Percentiles rank a stretch among this genome's conserved stretches.
Conservation (phyloP, 1,140 invertebrate species). For the Aethina tumida region DNA sequence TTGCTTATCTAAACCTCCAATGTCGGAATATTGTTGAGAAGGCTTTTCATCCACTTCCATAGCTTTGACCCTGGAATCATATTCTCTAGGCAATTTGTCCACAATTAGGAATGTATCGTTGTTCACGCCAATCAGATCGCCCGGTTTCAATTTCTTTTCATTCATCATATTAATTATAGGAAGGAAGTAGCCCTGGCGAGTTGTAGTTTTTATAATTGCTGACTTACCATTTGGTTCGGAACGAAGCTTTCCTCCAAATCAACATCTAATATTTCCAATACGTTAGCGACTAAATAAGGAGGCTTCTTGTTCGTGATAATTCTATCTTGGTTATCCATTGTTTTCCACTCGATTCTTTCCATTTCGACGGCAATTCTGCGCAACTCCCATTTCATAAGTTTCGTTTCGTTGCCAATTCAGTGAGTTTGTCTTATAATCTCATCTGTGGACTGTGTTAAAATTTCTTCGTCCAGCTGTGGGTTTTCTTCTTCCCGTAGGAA, state of each 20-base stretch:
- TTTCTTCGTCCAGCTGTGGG: no score
- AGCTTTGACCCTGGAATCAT: constrained; percentile 98
- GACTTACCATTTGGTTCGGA: constrained; percentile 97
- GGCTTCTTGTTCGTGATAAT: constrained; percentile 99
- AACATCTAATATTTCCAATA: constrained; percentile 96
- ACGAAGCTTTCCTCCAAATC: no score
- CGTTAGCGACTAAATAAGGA: constrained; percentile 97
- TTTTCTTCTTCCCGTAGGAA: no score
- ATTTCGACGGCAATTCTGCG: no score
- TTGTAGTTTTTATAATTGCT: constrained; percentile 98
- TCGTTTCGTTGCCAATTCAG: no score
- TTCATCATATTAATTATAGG: constrained; percentile 98
- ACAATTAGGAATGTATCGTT: constrained; percentile 98
- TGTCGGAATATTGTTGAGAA: constrained; percentile 95
- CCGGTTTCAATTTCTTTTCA: constrained; percentile 91
- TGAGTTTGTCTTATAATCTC: no score
- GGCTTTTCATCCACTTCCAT: constrained; percentile 97
- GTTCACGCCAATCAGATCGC: constrained; percentile 96
- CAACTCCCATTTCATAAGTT: no score
- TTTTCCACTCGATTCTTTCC: no score
- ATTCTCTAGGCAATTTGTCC: constrained; percentile 94
- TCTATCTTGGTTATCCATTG: constrained; percentile 97
- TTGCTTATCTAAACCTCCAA: constrained; percentile 96
- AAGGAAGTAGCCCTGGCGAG: constrained; percentile 95
- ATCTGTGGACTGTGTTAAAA: no score